phyloP scores from a whole-genome alignment of 2,888 invertebrate species.

The Leptinotarsa rubiginosa region DNA sequence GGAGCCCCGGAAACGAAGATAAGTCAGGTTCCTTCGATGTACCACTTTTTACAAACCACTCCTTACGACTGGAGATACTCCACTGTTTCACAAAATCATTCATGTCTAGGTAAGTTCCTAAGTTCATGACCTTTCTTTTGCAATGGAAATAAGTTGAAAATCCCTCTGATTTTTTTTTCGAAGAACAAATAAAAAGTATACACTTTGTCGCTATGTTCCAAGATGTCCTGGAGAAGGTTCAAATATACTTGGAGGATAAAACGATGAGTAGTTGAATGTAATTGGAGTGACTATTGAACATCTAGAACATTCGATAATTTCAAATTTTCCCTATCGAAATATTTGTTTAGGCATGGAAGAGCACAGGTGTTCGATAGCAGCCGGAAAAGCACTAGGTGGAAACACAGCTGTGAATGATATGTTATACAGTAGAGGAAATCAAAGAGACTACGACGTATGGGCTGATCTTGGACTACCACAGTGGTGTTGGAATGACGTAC shows the following conservation, averaged over 20 bases:
- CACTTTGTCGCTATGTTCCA: too few relatives aligned
- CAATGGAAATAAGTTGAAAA: not conserved
- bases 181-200: too few relatives aligned
- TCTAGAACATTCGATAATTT: not conserved
- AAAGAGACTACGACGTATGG: constrained; percentile 83
- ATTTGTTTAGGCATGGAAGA: constrained; percentile 52
- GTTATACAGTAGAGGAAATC: constrained; percentile 81
- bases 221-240: too few relatives aligned
- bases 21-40: constrained; percentile 62
- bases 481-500: constrained; percentile 79
- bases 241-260: too few relatives aligned
- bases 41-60: constrained; percentile 62
- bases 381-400: constrained; percentile 85
- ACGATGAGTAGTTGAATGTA: too few relatives aligned
- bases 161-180: too few relatives aligned
- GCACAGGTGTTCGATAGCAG: constrained; percentile 53
- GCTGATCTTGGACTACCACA: constrained; percentile 76
- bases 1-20: constrained; percentile 60
- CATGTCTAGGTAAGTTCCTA: constrained; percentile 65
- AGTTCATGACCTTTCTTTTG: not conserved
- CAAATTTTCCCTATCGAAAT: not conserved
- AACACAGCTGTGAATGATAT: constrained; percentile 84
- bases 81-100: constrained; percentile 67
- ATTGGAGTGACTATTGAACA: too few relatives aligned
- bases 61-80: constrained; percentile 65